Evolutionary conservation across 2,797 vertebrate genomes (phyloP), one percentile per base, ranked within the genome.

Genomic region (Mormyrus hasselquistii): DNA sequence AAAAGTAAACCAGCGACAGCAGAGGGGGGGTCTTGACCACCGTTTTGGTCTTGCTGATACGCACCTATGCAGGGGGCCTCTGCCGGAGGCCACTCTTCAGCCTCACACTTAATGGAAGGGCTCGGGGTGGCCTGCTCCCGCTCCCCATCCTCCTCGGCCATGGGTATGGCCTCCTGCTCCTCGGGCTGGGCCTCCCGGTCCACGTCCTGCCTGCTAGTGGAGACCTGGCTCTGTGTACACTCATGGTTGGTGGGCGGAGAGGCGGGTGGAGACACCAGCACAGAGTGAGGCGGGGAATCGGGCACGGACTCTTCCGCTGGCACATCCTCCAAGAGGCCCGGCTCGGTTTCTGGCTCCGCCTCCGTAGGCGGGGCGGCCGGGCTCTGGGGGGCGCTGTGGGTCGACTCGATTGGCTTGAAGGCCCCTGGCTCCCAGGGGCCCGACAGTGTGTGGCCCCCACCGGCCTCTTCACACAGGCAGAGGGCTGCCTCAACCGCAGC

Each of bases 401-500:
- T 91, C 0, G 93, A 91, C 50, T 96, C 95, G 0, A 94, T 90
- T 0, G 94, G 34, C 88, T 96, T 95, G 87, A 95, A 93, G 44
- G 94, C 94, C 89, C 96, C 94, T 4, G 98, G 97, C 88, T 98
- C 98, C 98, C 98, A 99, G 0, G 98, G 98, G 38, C 97, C 97
- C 10, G 97, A 96, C 22, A 99, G 95, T 1, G 97, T 94, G 94
- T 99, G 98, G 69, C 97, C 98, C 88, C 97, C 94, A 4, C 94
- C 97, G 0, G 97, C 97, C 90, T 99, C 98, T 93, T 99, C 98
- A 0, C 98, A 99, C 57, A 99, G 97, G 59, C 98, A 99, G 1
- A 99, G 95, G 25, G 98, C 98, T 3, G 98, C 98, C 94, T 99
- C 98, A 87, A 99, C 98, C 2, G 98, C 98, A 14, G 98, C 98